A percentile compares a stretch with the other conserved stretches of the same genome.
Evolutionary conservation across 2,888 invertebrate genomes (phyloP).

Genomic region (Hydrotaea diabolus): DNA sequence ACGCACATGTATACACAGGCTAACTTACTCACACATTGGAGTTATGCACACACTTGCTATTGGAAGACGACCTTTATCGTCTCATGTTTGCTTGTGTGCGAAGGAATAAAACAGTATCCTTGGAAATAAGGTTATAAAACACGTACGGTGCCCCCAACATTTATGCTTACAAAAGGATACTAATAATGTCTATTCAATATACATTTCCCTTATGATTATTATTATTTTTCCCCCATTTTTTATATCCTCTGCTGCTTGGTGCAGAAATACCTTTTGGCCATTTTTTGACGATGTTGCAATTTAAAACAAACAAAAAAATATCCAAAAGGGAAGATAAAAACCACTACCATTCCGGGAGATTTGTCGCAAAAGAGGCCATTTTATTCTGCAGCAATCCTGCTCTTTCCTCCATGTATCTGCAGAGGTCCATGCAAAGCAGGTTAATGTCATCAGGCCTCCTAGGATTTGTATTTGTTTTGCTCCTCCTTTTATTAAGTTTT

Average conservation of each 20-base stretch:
- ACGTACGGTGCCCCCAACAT: conserved; percentile 33
- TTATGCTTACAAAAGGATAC: conserved; percentile 47
- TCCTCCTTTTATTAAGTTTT: background rate
- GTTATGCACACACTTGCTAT: background rate
- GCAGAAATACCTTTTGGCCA: conserved; percentile 57
- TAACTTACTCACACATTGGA: background rate
- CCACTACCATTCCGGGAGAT: background rate
- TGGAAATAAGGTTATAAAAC: conserved; percentile 60
- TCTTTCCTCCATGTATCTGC: background rate
- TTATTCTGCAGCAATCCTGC: background rate
- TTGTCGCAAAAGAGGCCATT: background rate
- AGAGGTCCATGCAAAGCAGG: background rate
- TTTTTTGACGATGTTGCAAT: conserved; percentile 65
- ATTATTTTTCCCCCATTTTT: too few relatives aligned
- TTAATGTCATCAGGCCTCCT: conserved; percentile 18
- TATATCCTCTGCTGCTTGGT: conserved; percentile 8
- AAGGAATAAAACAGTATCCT: conserved; percentile 54
- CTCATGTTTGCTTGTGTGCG: background rate
- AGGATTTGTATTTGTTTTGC: background rate
- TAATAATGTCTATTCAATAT: conserved; percentile 65
- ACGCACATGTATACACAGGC: background rate
- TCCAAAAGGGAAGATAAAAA: background rate
- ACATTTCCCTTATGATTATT: conserved; percentile 65
- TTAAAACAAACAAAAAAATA: conserved; percentile 33
- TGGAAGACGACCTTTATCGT: background rate